Base-by-base conservation (phyloP, 2,113 vertebrate genomes). In the Semicossyphus pulcher region DNA sequence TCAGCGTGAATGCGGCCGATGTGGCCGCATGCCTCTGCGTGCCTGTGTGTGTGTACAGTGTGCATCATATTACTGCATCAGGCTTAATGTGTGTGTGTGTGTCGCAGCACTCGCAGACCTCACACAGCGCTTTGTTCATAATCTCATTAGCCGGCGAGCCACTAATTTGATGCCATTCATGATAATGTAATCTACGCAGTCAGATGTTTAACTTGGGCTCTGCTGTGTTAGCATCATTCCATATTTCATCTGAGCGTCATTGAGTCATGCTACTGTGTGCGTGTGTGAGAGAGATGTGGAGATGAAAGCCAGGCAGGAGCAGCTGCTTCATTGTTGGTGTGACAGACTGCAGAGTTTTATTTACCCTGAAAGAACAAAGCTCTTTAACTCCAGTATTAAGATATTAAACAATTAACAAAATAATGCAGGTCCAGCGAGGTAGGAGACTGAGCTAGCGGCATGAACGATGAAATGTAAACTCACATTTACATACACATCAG, bases 11-110 rank as follows among this genome's bases (percentile, higher is more conserved):
- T 61, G 53, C 69, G 65, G 49, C 49, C 15, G 0, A 73, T 59
- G 64, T 41, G 62, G 42, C 53, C 2, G 37, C 60, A 45, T 63
- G 75, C 63, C 65, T 68, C 67, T 83, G 73, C 73, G 21, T 72
- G 76, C 67, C 47, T 65, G 45, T 28, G 57, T 72, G 37, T 68
- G 71, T 81, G 58, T 83, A 77, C 78, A 78, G 42, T 71, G 54
- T 64, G 78, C 47, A 44, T 86, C 76, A 39, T 47, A 34, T 88
- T 86, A 83, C 80, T 70, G 52, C 66, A 66, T 47, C 34, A 20
- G 6, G 37, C 39, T 21, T 20, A 36, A 32, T 72, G 42, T 56
- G 74, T 59, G 63, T 47, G 56, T 51, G 39, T 47, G 67, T 44
- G 66, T 56, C n/a, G n/a, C n/a, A n/a, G n/a, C n/a, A n/a, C n/a